Percentiles rank a stretch among this genome's conserved stretches.
Conservation (phyloP, 2,113 vertebrate species). For the Bubo scandiacus region DNA sequence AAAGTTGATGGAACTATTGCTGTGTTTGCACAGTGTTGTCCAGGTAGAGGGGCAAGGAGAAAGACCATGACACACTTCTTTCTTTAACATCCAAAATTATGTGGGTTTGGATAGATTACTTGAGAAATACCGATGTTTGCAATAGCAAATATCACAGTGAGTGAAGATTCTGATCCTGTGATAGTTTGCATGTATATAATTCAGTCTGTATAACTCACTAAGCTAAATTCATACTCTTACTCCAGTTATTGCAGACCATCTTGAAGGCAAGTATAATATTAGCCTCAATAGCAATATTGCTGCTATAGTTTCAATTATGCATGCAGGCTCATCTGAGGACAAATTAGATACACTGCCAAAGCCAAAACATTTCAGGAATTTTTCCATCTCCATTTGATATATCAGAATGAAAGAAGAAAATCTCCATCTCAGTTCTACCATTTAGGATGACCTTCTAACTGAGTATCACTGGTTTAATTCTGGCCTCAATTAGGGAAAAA, state of each 20-base stretch:
- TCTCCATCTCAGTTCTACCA: neutral
- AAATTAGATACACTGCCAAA: slow-evolving; percentile 30
- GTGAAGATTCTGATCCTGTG: neutral
- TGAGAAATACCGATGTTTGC: neutral
- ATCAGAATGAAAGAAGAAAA: slow-evolving; percentile 30
- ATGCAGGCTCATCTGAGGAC: slow-evolving; percentile 27
- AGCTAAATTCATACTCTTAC: neutral
- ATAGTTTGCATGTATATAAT: neutral
- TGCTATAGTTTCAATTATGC: neutral
- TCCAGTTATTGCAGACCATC: neutral
- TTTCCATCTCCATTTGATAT: slow-evolving; percentile 6
- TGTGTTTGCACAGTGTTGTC: neutral
- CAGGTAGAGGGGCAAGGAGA: neutral
- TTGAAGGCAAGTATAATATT: neutral
- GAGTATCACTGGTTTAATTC: slow-evolving; percentile 3
- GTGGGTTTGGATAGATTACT: neutral
- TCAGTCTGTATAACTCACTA: neutral
- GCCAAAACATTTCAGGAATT: slow-evolving; percentile 40
- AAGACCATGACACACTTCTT: neutral
- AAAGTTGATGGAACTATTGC: neutral
- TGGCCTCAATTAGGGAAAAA: neutral
- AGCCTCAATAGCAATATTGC: neutral
- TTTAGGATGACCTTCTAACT: slow-evolving; percentile 10
- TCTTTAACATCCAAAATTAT: neutral
- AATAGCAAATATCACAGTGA: neutral